Evolutionary conservation across 2,888 invertebrate species (phyloP), one percentile per base, ranked within the genome.

Genomic region (Lasioglossum malachurum): DNA sequence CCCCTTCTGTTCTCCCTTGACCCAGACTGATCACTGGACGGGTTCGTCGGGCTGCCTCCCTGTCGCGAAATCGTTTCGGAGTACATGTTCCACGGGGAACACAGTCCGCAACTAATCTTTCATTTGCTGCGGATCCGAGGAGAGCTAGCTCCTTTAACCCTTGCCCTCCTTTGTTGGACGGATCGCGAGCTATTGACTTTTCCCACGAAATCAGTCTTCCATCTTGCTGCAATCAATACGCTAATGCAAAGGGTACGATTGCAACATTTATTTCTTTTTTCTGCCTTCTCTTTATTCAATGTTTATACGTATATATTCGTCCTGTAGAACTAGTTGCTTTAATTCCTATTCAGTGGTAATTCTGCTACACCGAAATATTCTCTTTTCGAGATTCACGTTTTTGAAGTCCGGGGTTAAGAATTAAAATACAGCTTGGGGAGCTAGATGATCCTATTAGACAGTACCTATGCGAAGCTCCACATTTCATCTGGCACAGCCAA

Each of bases 51-150:
- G 77, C 85, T 75, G 82, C 80, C 87, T 82, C 82, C 83, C 89
- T 87, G 88, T 86, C 87, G 81, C 80, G 75, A 78, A 67, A 84
- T 87, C 88, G 83, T 83, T 88, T 77, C 80, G 71, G 41, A 41
- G n/a, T n/a, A 41, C 71, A 41, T 41, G 41, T 71, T 41, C 23
- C 41, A n/a, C 38, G 79, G 88, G 88, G 92, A 90, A 91, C 91
- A n/a, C 23, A 38, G 38, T n/a, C 41, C 38, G 27, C 12, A 12
- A 72, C 72, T 57, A 75, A 57, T 60, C 41, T 49, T 81, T 71
- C 16, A 19, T n/a, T 38, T 41, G 38, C 38, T 12, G 41, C n/a
- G 38, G 23, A 41, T 41, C 71, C 41, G 71, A n/a, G 14, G n/a
- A 71, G 71, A 12, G 71, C 38, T 41, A 49, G n/a, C n/a, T 78